Percentiles rank a stretch among this genome's conserved stretches.
phyloP scores from a whole-genome alignment of 2,888 invertebrate genomes.

The Gryllus longicercus region DNA sequence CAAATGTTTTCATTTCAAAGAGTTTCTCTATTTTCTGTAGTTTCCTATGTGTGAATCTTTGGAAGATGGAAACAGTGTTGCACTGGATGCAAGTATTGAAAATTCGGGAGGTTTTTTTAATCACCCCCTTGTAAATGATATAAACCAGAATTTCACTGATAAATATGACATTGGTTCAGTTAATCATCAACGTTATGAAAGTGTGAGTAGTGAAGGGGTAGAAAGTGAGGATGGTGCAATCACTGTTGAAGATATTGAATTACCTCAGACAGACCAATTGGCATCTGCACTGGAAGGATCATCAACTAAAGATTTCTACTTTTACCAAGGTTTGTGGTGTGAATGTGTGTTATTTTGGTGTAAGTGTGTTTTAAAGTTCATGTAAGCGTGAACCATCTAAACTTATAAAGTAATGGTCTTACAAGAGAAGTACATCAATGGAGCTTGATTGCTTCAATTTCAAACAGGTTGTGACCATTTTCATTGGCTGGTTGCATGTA shows the following conservation, averaged over 20 bases:
- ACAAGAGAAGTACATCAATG: no score
- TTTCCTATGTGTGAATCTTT: constrained; percentile 18
- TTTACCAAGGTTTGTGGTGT: constrained; percentile 69
- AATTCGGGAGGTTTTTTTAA: no score
- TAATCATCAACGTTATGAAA: constrained; percentile 40
- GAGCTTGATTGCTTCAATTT: no score
- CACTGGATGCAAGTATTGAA: no score
- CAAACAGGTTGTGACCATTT: not conserved
- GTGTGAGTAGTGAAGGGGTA: constrained; percentile 42
- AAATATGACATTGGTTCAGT: no score
- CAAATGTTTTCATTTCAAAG: not conserved
- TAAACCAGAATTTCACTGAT: no score
- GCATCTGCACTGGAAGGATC: constrained; percentile 36
- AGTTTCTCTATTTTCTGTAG: no score
- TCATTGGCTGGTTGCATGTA: not conserved
- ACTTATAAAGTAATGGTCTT: no score
- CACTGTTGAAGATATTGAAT: constrained; percentile 45
- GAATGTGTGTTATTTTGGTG: not conserved
- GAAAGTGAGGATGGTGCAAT: constrained; percentile 41
- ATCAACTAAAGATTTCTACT: constrained; percentile 64
- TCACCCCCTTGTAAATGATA: no score
- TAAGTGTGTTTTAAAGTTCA: not conserved
- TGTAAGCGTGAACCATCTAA: no score
- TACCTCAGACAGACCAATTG: constrained; percentile 40
- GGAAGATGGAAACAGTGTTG: not conserved